These are phyloP conservation scores for Mesorhabditis spiculigera DNA, from an alignment of 2,888 invertebrate species.

Conservation along the genomic window DNA sequence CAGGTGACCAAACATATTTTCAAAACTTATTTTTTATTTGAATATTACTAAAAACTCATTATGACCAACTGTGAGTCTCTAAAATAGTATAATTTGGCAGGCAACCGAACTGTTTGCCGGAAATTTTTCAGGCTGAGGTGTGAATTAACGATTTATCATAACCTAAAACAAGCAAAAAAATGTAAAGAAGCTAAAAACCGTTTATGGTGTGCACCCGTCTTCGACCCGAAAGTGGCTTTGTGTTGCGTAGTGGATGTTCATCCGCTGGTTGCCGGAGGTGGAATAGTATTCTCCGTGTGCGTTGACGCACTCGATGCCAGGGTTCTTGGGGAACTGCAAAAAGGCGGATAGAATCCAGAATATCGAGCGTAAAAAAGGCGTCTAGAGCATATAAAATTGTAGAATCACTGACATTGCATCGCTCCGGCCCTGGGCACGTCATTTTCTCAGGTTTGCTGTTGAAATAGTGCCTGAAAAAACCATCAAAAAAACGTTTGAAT, in stretches of 20 bases:
- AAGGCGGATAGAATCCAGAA: background rate
- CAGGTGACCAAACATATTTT: no score
- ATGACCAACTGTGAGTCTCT: no score
- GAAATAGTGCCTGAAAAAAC: no score
- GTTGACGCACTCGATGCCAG: conserved; percentile 19
- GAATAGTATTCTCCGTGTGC: conserved; percentile 26
- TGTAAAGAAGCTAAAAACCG: no score
- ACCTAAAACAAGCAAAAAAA: no score
- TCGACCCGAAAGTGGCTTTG: conserved; percentile 18
- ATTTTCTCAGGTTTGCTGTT: conserved; percentile 11
- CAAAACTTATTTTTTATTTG: no score
- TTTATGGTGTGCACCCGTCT: conserved; percentile 12
- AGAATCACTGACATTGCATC: conserved; percentile 12
- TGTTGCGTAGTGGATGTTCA: conserved; percentile 25
- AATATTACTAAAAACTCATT: no score
- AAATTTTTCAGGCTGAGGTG: no score
- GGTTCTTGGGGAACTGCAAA: background rate
- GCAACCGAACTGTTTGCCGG: no score
- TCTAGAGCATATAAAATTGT: background rate
- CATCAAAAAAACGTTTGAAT: no score
- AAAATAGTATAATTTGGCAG: no score
- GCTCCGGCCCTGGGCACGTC: conserved; percentile 21
- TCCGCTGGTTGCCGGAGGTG: conserved; percentile 15
- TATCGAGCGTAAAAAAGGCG: background rate
- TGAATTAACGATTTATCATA: no score